phyloP scores from a whole-genome alignment of 2,797 vertebrate species.

The Eulemur albifrons region DNA sequence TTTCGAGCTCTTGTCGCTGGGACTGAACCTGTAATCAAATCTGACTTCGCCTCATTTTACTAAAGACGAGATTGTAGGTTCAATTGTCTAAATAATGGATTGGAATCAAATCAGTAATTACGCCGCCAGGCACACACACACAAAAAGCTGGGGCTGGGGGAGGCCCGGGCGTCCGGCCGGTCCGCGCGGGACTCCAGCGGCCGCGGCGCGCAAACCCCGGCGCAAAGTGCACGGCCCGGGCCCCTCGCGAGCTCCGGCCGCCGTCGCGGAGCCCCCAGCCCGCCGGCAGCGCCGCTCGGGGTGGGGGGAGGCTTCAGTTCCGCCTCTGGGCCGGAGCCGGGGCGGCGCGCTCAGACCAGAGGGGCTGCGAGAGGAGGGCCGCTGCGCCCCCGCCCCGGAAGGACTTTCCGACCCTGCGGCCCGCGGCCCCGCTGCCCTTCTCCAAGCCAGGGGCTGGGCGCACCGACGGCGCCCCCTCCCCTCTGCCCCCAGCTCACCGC shows the following conservation, averaged over 20 bases:
- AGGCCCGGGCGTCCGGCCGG: constrained; percentile 40
- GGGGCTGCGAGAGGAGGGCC: neutral
- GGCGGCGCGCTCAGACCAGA: neutral
- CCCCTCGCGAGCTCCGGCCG: neutral
- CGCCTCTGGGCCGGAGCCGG: neutral
- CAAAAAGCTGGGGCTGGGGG: constrained; percentile 54
- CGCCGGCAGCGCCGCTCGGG: neutral
- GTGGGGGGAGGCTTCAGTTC: neutral
- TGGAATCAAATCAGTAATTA: constrained; percentile 83
- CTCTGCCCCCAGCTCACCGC: neutral
- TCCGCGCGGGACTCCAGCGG: constrained; percentile 44
- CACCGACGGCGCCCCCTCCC: neutral
- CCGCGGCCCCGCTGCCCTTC: neutral
- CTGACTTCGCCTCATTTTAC: constrained; percentile 82
- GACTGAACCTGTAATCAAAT: constrained; percentile 82
- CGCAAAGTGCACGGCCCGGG: neutral
- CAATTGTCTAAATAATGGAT: constrained; percentile 83
- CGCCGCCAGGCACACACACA: constrained; percentile 70
- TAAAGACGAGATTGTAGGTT: constrained; percentile 83
- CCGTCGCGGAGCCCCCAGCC: neutral
- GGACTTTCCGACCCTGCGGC: constrained; percentile 44
- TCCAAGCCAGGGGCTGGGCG: neutral
- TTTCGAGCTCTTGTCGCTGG: constrained; percentile 81
- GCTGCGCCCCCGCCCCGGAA: constrained; percentile 47
- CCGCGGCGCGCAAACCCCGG: neutral